These are phyloP conservation scores for Phaedon cochleariae DNA, from an alignment of 2,888 invertebrate genomes.

Conservation along the genomic window DNA sequence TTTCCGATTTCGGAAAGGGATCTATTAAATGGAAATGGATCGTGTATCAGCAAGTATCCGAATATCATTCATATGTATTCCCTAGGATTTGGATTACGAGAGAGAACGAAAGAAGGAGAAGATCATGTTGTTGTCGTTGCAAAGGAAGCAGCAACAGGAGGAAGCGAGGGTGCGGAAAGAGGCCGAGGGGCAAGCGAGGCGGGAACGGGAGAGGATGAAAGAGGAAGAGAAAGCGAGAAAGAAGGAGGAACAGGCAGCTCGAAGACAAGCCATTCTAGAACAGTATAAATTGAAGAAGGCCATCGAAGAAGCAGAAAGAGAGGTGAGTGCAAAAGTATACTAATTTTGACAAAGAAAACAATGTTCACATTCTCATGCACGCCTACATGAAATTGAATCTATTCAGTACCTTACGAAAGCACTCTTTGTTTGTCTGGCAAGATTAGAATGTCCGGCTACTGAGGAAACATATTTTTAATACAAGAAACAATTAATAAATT, in stretches of 20 bases:
- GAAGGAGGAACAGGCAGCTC: constrained; percentile 84
- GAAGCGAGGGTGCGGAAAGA: constrained; percentile 86
- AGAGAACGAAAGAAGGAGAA: constrained; percentile 93
- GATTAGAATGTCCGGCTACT: too few relatives aligned
- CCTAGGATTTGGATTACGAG: constrained; percentile 83
- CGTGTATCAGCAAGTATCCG: not conserved
- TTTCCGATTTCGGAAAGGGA: not conserved
- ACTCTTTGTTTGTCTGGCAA: too few relatives aligned
- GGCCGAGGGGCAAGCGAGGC: constrained; percentile 77
- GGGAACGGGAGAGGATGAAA: constrained; percentile 79
- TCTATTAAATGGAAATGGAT: not conserved
- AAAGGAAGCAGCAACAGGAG: constrained; percentile 90
- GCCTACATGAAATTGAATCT: too few relatives aligned
- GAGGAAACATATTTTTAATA: too few relatives aligned
- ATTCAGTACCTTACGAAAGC: too few relatives aligned
- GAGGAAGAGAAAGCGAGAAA: constrained; percentile 79
- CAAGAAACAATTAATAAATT: too few relatives aligned
- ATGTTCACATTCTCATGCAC: too few relatives aligned
- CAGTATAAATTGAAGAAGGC: constrained; percentile 94
- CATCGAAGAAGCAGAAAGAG: constrained; percentile 88
- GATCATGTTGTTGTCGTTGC: constrained; percentile 88
- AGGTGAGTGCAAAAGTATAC: too few relatives aligned
- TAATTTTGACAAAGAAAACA: too few relatives aligned
- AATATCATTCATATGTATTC: too few relatives aligned
- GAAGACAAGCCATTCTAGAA: constrained; percentile 88